Percentiles rank a stretch among this genome's conserved stretches.
These are phyloP conservation scores for Apomyelois bistriatella DNA, from an alignment of 2,888 invertebrate genomes.

Conservation along the genomic window DNA sequence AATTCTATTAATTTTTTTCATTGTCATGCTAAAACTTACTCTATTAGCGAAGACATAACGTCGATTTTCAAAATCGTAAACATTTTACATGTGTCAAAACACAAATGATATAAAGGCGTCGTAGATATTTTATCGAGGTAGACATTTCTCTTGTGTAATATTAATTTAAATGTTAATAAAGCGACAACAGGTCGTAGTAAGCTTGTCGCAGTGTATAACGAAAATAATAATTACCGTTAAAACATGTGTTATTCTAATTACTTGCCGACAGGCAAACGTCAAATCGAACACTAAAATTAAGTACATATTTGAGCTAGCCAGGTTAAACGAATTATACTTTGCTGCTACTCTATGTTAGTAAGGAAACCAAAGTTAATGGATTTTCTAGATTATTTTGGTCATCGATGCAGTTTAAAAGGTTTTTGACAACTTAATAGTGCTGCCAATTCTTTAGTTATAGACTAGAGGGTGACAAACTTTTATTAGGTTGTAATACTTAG, in stretches of 20 bases:
- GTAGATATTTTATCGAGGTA: constrained; percentile 52
- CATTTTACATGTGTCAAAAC: constrained; percentile 40
- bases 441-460: constrained; percentile 27
- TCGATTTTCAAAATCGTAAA: constrained; percentile 33
- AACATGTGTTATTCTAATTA: constrained; percentile 54
- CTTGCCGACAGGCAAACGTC: constrained; percentile 36
- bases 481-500: too few relatives aligned
- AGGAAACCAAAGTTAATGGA: constrained; percentile 55
- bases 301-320: constrained; percentile 23
- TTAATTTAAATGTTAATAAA: constrained; percentile 67
- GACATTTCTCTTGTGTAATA: constrained; percentile 58
- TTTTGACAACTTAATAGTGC: constrained; percentile 63
- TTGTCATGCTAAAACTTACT: constrained; percentile 47
- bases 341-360: constrained; percentile 16
- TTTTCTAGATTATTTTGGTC: constrained; percentile 56
- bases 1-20: constrained; percentile 51
- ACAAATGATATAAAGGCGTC: constrained; percentile 51
- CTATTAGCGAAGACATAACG: constrained; percentile 40
- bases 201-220: constrained; percentile 49
- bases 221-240: constrained; percentile 53
- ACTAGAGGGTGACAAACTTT: too few relatives aligned
- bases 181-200: constrained; percentile 54
- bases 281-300: constrained; percentile 21
- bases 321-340: constrained; percentile 17
- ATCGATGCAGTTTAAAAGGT: constrained; percentile 68